These are phyloP conservation scores for Xyrauchen texanus DNA, from an alignment of 2,113 vertebrate genomes.

Conservation along the genomic window DNA sequence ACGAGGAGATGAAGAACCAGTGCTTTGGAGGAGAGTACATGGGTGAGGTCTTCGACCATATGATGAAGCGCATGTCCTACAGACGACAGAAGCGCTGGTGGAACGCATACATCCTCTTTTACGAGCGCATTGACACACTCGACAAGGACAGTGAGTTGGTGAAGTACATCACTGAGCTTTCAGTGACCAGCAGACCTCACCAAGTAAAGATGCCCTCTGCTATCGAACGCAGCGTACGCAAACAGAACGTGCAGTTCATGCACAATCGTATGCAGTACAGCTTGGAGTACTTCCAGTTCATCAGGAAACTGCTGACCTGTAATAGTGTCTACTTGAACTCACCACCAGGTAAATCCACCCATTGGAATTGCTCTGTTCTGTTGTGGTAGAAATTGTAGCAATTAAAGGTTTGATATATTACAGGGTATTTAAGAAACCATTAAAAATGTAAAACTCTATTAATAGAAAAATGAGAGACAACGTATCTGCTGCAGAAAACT, in stretches of 20 bases:
- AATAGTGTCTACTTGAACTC: slow-evolving; percentile 98
- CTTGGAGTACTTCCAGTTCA: slow-evolving; percentile 99
- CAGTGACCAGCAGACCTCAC: slow-evolving; percentile 87
- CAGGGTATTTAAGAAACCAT: no score
- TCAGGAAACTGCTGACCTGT: slow-evolving; percentile 99
- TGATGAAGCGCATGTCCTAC: slow-evolving; percentile 99
- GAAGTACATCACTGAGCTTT: slow-evolving; percentile 93
- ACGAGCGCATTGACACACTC: slow-evolving; percentile 96
- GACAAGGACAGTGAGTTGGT: slow-evolving; percentile 93
- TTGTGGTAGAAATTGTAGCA: no score
- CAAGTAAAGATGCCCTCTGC: slow-evolving; percentile 97
- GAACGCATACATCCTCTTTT: slow-evolving; percentile 99
- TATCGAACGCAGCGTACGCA: slow-evolving; percentile 96
- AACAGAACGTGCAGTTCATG: slow-evolving; percentile 99
- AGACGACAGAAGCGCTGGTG: slow-evolving; percentile 98
- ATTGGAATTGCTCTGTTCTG: no score
- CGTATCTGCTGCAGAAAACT: no score
- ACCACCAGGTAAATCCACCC: slow-evolving; percentile 84
- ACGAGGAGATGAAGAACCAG: slow-evolving; percentile 99
- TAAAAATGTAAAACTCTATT: no score
- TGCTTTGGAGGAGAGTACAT: slow-evolving; percentile 99
- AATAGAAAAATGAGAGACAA: no score
- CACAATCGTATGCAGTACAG: slow-evolving; percentile 99
- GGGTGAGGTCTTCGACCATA: slow-evolving; percentile 99
- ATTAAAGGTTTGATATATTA: no score